Evolutionary conservation across 1,140 invertebrate genomes (phyloP), one percentile per base, ranked within the genome.

Genomic region (Lordiphosa mommai): DNA sequence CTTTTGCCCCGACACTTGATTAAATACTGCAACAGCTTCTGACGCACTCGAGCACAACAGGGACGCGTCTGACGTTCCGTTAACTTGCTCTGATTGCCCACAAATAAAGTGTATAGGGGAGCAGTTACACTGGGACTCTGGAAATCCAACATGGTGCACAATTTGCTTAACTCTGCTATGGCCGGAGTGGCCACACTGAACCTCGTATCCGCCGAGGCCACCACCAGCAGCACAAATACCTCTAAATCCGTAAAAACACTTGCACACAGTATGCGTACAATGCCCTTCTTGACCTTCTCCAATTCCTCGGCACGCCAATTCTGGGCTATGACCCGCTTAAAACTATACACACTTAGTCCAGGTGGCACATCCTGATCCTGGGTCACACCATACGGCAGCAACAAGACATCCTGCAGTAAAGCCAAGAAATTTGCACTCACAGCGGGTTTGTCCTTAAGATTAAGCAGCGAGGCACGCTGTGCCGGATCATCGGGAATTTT

Each of bases 131-230:
- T 89, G 13, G 92, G 89, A 47, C 91, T 92, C 34, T 92, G 93
- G 93, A 95, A 96, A 79, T 97, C 94, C 38, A 96, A 90, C 56
- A 91, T 91, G 66, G 94, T 95, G 72, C 55, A 80, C 2, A 88
- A 52, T 56, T 88, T 89, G 52, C 71, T 73, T 1, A 86, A 23
- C 61, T 89, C 88, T 1, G 87, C 86, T 14, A 89, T 84, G 4
- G 88, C 88, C 1, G 88, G 88, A 1, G 88, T 89, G 6, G 88
- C 88, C 1, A 89, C 88, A 29, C 88, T 88, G 10, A 89, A 89
- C n/a, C 96, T 91, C 0, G 96, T 96, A 87, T 98, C 97, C 1
- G 96, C 93, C 5, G 95, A 94, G 8, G 95, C 96, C 7, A 98
- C 92, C 9, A 97, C 93, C 47, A 97, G 90, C 61, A 95, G 94